Evolutionary conservation across 2,113 vertebrate species (phyloP).

Genomic region (Murina feae): DNA sequence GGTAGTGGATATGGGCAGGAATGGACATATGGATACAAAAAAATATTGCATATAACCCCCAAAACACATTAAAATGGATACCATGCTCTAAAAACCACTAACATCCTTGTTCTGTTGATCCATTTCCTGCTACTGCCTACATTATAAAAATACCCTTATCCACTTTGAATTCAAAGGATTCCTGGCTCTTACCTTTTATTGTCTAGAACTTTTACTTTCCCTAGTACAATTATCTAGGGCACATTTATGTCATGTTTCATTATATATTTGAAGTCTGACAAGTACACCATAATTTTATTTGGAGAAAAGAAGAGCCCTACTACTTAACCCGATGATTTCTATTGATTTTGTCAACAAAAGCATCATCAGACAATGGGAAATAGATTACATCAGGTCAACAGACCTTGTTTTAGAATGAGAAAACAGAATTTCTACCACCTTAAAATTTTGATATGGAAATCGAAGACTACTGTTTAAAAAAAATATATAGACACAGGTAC

Average conservation of each 20-base stretch:
- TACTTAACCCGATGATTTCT: constrained; percentile 16
- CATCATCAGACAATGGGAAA: background rate
- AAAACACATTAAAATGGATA: background rate
- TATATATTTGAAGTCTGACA: constrained; percentile 14
- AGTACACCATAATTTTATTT: background rate
- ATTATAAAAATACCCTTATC: constrained; percentile 33
- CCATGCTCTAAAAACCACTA: background rate
- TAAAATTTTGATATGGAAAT: constrained; percentile 34
- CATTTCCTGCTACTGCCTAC: background rate
- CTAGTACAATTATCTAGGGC: background rate
- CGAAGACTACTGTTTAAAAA: constrained; percentile 17
- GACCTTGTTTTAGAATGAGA: background rate
- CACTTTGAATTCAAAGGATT: background rate
- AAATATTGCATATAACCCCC: background rate
- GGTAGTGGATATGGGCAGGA: background rate
- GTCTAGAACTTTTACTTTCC: constrained; percentile 22
- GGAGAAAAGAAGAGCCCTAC: background rate
- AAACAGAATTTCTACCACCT: constrained; percentile 6
- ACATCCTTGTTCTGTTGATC: background rate
- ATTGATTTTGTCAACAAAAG: constrained; percentile 28
- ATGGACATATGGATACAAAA: background rate
- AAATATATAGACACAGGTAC: background rate
- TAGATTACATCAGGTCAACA: background rate
- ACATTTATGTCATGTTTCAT: background rate
- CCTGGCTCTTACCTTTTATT: background rate